Evolutionary conservation across 2,888 invertebrate species (phyloP).

Genomic region (Ptilodon capucinus): DNA sequence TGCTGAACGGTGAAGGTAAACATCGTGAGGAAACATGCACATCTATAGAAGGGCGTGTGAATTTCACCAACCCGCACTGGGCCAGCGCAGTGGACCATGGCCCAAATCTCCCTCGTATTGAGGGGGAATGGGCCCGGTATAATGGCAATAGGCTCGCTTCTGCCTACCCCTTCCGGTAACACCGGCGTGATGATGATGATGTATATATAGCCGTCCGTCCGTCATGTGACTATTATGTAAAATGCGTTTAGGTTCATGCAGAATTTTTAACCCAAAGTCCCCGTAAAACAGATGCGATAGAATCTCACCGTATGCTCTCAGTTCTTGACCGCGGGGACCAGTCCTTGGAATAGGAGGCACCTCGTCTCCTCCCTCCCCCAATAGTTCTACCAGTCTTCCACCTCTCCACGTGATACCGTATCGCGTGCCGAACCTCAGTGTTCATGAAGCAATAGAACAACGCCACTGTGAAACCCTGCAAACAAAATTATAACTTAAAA

Average conservation of each 20-base stretch:
- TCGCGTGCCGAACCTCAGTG: constrained; percentile 93
- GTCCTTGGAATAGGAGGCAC: constrained; percentile 89
- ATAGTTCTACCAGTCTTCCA: constrained; percentile 88
- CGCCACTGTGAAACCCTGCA: constrained; percentile 94
- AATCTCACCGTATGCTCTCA: constrained; percentile 89
- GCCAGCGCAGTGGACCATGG: no score
- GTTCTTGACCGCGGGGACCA: constrained; percentile 92
- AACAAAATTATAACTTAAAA: constrained; percentile 17
- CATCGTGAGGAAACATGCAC: no score
- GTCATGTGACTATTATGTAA: no score
- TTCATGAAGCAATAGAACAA: constrained; percentile 96
- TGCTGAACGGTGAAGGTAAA: no score
- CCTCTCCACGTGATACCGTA: constrained; percentile 90
- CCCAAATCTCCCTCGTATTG: no score
- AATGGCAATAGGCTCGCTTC: no score
- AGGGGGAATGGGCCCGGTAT: no score
- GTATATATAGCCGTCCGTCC: no score
- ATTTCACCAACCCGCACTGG: no score
- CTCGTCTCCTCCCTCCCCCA: constrained; percentile 84
- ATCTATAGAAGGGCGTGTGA: no score
- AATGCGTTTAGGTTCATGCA: neutral
- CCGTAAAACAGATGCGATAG: neutral
- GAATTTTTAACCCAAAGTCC: neutral
- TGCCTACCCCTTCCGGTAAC: no score
- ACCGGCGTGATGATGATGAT: no score